Conservation (phyloP, 2,888 invertebrate genomes). For the Drosophila formosana region DNA sequence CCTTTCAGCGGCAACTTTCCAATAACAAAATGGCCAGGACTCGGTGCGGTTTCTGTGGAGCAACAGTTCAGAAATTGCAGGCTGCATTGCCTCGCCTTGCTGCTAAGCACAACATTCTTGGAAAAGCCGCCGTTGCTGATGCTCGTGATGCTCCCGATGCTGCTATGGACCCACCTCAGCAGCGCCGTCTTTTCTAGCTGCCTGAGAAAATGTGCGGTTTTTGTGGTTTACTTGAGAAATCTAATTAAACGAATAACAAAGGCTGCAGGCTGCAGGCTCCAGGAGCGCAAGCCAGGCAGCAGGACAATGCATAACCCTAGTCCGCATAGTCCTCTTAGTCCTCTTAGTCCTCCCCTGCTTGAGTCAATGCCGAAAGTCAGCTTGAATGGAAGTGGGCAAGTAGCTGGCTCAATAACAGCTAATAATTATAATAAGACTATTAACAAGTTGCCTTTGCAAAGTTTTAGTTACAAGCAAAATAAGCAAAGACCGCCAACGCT, state of each 20-base stretch:
- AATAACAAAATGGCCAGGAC: constrained; percentile 60
- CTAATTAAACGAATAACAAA: constrained; percentile 79
- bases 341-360: background rate
- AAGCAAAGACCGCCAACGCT: background rate
- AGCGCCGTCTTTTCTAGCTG: constrained; percentile 24
- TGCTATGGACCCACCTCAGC: constrained; percentile 12
- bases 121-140: constrained; percentile 29
- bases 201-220: constrained; percentile 80
- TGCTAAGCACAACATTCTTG: constrained; percentile 55
- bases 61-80: constrained; percentile 56
- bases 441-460: constrained; percentile 38
- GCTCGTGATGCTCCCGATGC: background rate
- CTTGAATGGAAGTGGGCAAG: constrained; percentile 15
- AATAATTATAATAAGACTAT: constrained; percentile 40
- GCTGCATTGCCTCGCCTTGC: constrained; percentile 37
- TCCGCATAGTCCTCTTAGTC: background rate
- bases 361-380: constrained; percentile 34
- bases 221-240: constrained; percentile 79
- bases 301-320: constrained; percentile 44
- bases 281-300: constrained; percentile 3
- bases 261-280: constrained; percentile 37
- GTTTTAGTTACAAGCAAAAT: constrained; percentile 12
- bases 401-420: constrained; percentile 34
- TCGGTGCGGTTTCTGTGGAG: constrained; percentile 45
- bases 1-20: constrained; percentile 62